phyloP scores from a whole-genome alignment of 2,113 vertebrate genomes.

The Buteo buteo region DNA sequence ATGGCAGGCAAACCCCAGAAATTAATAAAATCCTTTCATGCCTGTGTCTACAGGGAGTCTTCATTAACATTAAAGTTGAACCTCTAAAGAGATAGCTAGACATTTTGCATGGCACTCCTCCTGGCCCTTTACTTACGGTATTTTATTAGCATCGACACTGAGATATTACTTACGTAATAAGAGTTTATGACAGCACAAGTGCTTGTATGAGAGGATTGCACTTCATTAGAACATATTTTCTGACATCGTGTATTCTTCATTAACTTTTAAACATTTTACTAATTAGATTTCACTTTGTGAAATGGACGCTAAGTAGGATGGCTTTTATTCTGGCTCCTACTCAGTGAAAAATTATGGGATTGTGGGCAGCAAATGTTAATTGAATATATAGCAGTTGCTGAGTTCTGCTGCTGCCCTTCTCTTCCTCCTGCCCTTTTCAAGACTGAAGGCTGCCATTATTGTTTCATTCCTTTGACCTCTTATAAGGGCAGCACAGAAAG shows the following conservation, averaged over 20 bases:
- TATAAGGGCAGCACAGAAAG: conserved; percentile 41
- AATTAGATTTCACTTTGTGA: conserved; percentile 52
- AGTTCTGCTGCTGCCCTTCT: conserved; percentile 22
- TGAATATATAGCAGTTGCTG: background rate
- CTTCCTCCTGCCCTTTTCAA: conserved; percentile 20
- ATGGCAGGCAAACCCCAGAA: background rate
- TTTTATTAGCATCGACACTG: background rate
- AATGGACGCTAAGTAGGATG: conserved; percentile 46
- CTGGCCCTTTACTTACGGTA: background rate
- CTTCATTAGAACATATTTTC: conserved; percentile 18
- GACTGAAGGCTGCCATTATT: conserved; percentile 48
- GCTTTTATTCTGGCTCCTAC: conserved; percentile 41
- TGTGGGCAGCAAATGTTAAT: conserved; percentile 55
- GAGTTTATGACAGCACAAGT: conserved; percentile 6
- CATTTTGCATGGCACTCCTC: background rate
- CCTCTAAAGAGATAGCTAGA: background rate
- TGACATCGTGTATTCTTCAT: conserved; percentile 37
- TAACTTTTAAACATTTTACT: conserved; percentile 59
- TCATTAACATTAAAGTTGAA: background rate
- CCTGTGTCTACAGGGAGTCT: background rate
- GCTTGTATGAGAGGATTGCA: background rate
- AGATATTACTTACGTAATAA: background rate
- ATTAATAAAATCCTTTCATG: background rate
- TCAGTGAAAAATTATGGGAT: conserved; percentile 45
- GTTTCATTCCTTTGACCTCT: conserved; percentile 41